phyloP scores from a whole-genome alignment of 2,888 invertebrate genomes.

The Dicranocentrus wangi region DNA sequence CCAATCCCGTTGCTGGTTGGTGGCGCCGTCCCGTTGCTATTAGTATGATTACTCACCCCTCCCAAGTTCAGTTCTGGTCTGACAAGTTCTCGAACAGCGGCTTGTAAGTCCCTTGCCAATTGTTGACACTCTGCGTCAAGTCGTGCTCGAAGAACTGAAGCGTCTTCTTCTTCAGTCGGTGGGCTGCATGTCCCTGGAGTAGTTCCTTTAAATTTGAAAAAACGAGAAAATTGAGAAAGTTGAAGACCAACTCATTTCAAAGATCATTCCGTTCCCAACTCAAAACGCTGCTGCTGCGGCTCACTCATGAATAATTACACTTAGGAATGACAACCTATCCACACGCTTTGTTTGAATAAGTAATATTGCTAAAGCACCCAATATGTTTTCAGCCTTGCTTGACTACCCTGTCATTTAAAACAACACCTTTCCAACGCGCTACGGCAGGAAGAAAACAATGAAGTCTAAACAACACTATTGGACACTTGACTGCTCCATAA shows the following conservation, averaged over 20 bases:
- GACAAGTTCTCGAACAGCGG: slow-evolving; percentile 79
- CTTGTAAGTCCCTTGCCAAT: slow-evolving; percentile 78
- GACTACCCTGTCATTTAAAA: background rate
- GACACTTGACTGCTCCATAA: too few relatives aligned
- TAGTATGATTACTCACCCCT: slow-evolving; percentile 73
- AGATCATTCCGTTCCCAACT: slow-evolving; percentile 13
- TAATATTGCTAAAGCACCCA: slow-evolving; percentile 1
- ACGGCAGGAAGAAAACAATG: too few relatives aligned
- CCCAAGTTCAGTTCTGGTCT: slow-evolving; percentile 73
- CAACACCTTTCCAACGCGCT: background rate
- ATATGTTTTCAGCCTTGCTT: background rate
- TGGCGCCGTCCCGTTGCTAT: slow-evolving; percentile 36
- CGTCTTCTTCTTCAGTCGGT: slow-evolving; percentile 72
- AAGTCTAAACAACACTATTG: too few relatives aligned
- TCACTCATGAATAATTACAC: background rate
- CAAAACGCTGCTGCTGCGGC: background rate
- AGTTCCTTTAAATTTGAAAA: slow-evolving; percentile 65
- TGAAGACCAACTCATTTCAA: too few relatives aligned
- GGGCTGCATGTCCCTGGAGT: slow-evolving; percentile 72
- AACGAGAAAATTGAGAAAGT: background rate
- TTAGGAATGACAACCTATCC: too few relatives aligned
- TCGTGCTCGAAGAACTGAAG: slow-evolving; percentile 78
- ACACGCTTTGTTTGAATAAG: slow-evolving; percentile 15
- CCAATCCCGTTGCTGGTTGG: slow-evolving; percentile 39
- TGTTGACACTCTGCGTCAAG: slow-evolving; percentile 73